These are phyloP conservation scores for Biston stratarius DNA, from an alignment of 2,888 invertebrate species.

Conservation along the genomic window DNA sequence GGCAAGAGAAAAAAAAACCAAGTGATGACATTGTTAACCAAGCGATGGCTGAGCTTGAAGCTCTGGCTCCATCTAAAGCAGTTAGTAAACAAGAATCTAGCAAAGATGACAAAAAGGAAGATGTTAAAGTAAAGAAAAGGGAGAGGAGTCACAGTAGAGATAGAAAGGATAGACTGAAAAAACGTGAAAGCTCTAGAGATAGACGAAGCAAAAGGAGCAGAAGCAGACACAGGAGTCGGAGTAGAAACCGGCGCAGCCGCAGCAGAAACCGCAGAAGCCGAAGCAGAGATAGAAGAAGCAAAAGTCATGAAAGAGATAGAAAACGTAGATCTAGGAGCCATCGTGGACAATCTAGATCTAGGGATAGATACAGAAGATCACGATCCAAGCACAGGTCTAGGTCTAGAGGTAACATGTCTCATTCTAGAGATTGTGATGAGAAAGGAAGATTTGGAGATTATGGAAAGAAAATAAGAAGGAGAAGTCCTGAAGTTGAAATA, in stretches of 20 bases:
- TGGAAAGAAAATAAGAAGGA: slow-evolving; percentile 66
- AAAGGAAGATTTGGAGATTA: slow-evolving; percentile 60
- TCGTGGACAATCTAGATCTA: slow-evolving; percentile 50
- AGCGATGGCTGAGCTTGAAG: slow-evolving; percentile 94
- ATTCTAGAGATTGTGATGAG: slow-evolving; percentile 45
- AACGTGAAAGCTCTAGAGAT: slow-evolving; percentile 63
- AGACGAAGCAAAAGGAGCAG: slow-evolving; percentile 53
- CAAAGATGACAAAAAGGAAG: slow-evolving; percentile 46
- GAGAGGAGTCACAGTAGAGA: slow-evolving; percentile 62
- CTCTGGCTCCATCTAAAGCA: slow-evolving; percentile 90
- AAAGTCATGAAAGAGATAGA: slow-evolving; percentile 51
- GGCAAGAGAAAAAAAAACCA: slow-evolving; percentile 66
- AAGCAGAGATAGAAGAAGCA: slow-evolving; percentile 59
- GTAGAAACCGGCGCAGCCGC: slow-evolving; percentile 55
- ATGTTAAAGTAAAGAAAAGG: slow-evolving; percentile 51
- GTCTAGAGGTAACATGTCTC: slow-evolving; percentile 56
- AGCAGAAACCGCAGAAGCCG: slow-evolving; percentile 59
- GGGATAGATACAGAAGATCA: slow-evolving; percentile 60
- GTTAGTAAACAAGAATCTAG: slow-evolving; percentile 52
- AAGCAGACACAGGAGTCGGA: slow-evolving; percentile 58
- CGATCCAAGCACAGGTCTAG: slow-evolving; percentile 47
- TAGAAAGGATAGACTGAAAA: slow-evolving; percentile 57
- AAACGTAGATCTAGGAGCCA: slow-evolving; percentile 58
- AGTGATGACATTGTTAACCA: slow-evolving; percentile 89
- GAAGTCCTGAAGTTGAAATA: slow-evolving; percentile 84